Conservation (phyloP, 2,797 vertebrate species). For the Phataginus tricuspis region DNA sequence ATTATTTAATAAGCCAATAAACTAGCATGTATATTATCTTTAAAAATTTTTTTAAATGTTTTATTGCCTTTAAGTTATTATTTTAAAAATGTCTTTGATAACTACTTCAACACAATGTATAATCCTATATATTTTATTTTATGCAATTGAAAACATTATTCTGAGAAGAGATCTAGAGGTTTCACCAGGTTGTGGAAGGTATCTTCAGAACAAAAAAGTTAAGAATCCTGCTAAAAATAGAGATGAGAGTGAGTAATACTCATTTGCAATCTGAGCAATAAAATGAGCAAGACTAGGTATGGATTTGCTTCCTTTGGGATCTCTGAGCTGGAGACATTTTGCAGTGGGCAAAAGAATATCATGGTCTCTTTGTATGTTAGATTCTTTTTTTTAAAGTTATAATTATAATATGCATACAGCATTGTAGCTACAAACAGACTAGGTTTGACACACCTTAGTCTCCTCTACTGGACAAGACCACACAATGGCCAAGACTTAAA, state of each 20-base stretch:
- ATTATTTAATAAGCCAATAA: not conserved
- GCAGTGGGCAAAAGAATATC: not conserved
- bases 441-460: not conserved
- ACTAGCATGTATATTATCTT: not conserved
- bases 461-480: not conserved
- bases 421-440: not conserved
- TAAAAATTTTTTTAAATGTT: not conserved
- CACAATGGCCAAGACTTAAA: not conserved
- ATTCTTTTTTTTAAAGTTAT: not conserved
- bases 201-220: not conserved
- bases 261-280: not conserved
- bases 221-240: not conserved
- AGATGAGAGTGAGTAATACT: not conserved
- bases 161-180: not conserved
- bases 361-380: not conserved
- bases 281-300: not conserved
- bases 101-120: not conserved
- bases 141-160: not conserved
- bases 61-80: too few relatives aligned
- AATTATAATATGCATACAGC: not conserved
- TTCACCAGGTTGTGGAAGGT: not conserved
- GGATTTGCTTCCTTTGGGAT: not conserved
- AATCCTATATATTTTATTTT: not conserved
- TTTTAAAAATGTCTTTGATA: not conserved
- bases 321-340: not conserved